Percentiles rank a stretch among this genome's conserved stretches.
Evolutionary conservation across 1,140 invertebrate species (phyloP).

Genomic region (Hypsibius dujardini): DNA sequence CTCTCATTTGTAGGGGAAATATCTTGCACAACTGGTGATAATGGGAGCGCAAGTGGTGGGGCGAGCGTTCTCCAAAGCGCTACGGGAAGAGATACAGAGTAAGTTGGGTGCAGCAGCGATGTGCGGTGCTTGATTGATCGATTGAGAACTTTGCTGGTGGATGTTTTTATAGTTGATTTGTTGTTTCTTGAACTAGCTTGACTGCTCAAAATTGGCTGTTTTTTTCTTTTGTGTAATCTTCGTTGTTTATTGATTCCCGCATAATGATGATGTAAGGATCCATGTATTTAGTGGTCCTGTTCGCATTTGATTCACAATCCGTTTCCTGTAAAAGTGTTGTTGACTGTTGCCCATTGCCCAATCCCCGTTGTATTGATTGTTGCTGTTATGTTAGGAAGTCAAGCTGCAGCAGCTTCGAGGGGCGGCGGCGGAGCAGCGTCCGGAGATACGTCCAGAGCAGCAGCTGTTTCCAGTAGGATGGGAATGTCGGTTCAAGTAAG

Average conservation of each 20-base stretch:
- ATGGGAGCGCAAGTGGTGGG: constrained; percentile 70
- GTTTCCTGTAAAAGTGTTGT: too few species aligned
- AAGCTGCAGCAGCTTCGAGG: constrained; percentile 30
- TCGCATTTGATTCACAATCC: too few species aligned
- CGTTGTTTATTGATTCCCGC: too few species aligned
- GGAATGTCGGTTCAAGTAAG: constrained; percentile 12
- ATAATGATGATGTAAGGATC: too few species aligned
- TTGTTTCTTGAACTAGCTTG: background rate
- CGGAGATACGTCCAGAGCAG: constrained; percentile 2
- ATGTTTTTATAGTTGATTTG: too few species aligned
- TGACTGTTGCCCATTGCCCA: background rate
- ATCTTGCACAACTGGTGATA: constrained; percentile 72
- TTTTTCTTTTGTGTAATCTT: too few species aligned
- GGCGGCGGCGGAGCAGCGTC: background rate
- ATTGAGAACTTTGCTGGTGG: too few species aligned
- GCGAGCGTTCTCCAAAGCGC: constrained; percentile 65
- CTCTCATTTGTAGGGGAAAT: constrained; percentile 51
- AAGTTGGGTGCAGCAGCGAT: constrained; percentile 4
- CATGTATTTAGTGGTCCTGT: too few species aligned
- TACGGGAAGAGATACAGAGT: constrained; percentile 48
- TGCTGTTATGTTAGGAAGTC: constrained; percentile 46
- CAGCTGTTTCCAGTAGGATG: background rate
- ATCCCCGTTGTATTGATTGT: background rate
- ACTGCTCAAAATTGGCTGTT: background rate
- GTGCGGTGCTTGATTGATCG: too few species aligned